Base-by-base conservation (phyloP, 2,888 invertebrate species). In the Sisyra nigra region DNA sequence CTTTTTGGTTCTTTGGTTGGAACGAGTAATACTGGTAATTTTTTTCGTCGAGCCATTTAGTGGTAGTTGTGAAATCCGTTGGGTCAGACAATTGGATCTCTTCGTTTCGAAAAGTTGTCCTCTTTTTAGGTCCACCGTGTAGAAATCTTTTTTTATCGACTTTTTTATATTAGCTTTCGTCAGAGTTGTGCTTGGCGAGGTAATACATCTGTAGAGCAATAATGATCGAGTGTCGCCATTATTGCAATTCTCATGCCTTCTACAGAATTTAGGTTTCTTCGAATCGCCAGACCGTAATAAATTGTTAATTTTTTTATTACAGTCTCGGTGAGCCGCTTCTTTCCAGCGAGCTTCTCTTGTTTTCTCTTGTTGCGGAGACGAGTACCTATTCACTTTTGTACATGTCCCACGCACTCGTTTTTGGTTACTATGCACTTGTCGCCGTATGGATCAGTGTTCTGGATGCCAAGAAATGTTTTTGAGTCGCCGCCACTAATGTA, bases 261-360 rank as follows among this genome's bases (percentile, higher is more conserved):
- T 11, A 45, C 38, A 35, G 47, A 46, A 9, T 47, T 46, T 4
- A 5, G 6, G 46, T 51, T 49, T 42, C 45, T 45, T 41, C 48
- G 45, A 40, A 47, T 50, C n/a, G 48, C 50, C 43, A 48, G 40
- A 30, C 50, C 49, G 36, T 53, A 54, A 46, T 52, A 48, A 9
- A 37, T 46, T 6, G 46, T 49, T 11, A 53, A 30, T 39, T 54
- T 53, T 48, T 52, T 51, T 30, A 51, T 48, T 2, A 54, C 38
- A 32, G 36, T 35, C 31, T 51, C 51, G 2, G 52, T 50, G 29
- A 53, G 40, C 40, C 46, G 42, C 8, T 46, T 46, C 41, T 44
- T 50, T 38, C 50, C 53, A 9, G 51, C 51, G 10, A 51, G 49
- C 37, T 52, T 50, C 38, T 52, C 46, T 31, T 11, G n/a, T 37